Evolutionary conservation across 2,797 vertebrate genomes (phyloP).

Genomic region (Notamacropus eugenii): DNA sequence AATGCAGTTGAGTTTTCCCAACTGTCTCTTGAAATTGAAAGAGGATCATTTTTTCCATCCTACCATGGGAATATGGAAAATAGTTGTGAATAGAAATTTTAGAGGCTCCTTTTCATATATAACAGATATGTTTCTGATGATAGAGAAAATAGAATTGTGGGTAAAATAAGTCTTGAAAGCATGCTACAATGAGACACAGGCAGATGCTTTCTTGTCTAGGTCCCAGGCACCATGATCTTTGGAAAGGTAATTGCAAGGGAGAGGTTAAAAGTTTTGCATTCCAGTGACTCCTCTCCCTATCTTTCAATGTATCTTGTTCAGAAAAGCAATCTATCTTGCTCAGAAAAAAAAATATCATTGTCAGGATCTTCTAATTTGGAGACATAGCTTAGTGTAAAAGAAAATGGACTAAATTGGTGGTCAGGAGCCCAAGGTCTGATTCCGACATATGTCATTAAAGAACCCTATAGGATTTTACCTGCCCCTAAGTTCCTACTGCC

Average conservation of each 20-base stretch:
- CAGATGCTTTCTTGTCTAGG: neutral
- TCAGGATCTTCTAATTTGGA: neutral
- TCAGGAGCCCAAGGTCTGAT: neutral
- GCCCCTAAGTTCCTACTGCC: neutral
- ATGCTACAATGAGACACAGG: neutral
- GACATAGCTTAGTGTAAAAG: neutral
- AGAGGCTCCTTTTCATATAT: neutral
- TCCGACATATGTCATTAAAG: neutral
- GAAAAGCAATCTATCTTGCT: too few relatives aligned
- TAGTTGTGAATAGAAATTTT: neutral
- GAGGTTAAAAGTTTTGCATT: neutral
- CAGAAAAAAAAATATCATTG: neutral
- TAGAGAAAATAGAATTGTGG: neutral
- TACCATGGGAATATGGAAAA: neutral
- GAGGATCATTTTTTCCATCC: neutral
- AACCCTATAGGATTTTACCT: neutral
- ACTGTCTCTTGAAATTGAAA: neutral
- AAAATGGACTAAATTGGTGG: neutral
- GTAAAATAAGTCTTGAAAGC: neutral
- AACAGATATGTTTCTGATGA: neutral
- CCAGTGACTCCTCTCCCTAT: neutral
- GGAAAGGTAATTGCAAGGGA: neutral
- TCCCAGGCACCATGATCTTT: neutral
- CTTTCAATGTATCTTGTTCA: neutral
- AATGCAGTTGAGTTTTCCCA: neutral